Evolutionary conservation across 2,113 vertebrate genomes (phyloP), one percentile per base, ranked within the genome.

Genomic region (Lophochroa leadbeateri): DNA sequence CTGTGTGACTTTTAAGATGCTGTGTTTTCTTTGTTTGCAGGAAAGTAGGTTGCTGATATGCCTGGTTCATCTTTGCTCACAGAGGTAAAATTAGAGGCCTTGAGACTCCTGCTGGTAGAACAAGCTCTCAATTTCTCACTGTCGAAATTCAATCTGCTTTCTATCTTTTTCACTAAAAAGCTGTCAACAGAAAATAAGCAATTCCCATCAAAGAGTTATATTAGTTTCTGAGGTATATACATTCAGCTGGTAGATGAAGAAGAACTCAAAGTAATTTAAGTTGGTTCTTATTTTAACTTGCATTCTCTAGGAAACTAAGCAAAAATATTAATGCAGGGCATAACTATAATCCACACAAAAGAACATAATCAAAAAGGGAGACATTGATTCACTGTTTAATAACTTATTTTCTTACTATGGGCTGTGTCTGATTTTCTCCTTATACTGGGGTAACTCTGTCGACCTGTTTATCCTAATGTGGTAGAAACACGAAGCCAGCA

Each of bases 91-190:
- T 98, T 98, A 98, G 97, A 97, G 98, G 97, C 97, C 97, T 95
- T 95, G 95, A 97, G 97, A 92, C 95, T 98, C 98, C 98, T 97
- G 97, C 98, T 98, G 98, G 96, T 97, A 98, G 96, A 98, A 98
- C 88, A 96, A 96, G 96, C 97, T 98, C 97, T 98, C 98, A 97
- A 98, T 98, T 98, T 98, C 98, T 98, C 96, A 96, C 97, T 98
- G 97, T 96, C 7, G 86, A 98, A 98, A 98, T 98, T 97, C 98
- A 98, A 98, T 98, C 98, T 98, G 98, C 98, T 98, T 98, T 98
- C 97, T 98, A 98, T 98, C 98, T 98, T 98, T 98, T 98, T 97
- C 97, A 98, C 98, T 98, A 98, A 98, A 97, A 98, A 98, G 97
- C 97, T 98, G 98, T 98, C 98, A 98, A 97, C 97, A 97, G 96